Evolutionary conservation across 1,140 invertebrate genomes (phyloP), one percentile per base, ranked within the genome.

Genomic region (Calephelis nemesis): DNA sequence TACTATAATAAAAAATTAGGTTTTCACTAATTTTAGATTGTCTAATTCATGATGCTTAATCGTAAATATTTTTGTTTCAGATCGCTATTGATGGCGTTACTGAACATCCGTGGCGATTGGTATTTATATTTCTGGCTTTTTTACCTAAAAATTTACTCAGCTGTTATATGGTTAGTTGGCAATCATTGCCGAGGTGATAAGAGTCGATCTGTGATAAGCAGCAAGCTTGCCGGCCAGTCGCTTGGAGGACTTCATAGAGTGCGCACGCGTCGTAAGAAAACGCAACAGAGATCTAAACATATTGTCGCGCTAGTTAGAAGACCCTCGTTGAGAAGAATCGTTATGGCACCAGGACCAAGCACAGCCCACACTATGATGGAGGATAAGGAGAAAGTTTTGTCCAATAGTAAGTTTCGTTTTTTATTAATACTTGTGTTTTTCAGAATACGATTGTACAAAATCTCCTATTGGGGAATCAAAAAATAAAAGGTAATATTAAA

Each of bases 131-230:
- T 91, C 73, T 89, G 87, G 85, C 72, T 89, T 62, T 78, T 89
- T 78, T 89, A 88, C 77, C 84, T 81, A 70, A 91, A 91, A 87
- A 84, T 91, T 71, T 91, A 89, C 75, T 88, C 83, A 68, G 82
- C 85, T 67, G 75, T 91, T 77, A 77, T 90, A 81, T 84, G 88
- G 87, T 77, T 91, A 74, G 79, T 88, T 69, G 81, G 86, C 81
- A 88, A 88, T 85, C 86, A 91, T 68, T 91, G 87, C 75, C 85
- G 83, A 72, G 68, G 86, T 88, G 86, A 88, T 91, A 89, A 91
- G 87, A 76, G 72, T 73, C 83, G 81, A 69, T 82, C 82, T 42
- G 85, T 88, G 86, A 90, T 90, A 90, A 90, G 80, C 73, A 78
- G 69, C 71, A 76, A 79, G 71, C 80, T 78, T 52, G 76, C 71